These are phyloP conservation scores for Oryctes rhinoceros DNA, from an alignment of 1,140 invertebrate genomes.

Conservation along the genomic window DNA sequence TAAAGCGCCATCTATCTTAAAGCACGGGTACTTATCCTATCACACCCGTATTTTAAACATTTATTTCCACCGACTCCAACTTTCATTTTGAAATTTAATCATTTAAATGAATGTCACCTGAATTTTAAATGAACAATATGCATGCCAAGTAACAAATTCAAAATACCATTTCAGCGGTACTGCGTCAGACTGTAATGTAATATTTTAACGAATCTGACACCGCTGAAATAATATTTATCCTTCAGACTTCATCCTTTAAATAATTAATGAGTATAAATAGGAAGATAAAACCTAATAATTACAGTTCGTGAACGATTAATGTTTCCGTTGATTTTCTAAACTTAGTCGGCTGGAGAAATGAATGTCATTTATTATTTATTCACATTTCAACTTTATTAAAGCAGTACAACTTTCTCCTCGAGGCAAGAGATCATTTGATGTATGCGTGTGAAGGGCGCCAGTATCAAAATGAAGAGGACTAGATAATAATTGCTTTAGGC, in stretches of 20 bases:
- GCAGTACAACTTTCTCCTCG: background rate
- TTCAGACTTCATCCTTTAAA: background rate
- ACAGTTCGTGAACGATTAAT: background rate
- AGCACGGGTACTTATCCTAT: no score
- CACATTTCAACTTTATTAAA: background rate
- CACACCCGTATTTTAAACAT: no score
- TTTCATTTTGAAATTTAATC: no score
- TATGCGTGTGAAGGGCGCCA: background rate
- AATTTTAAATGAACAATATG: no score
- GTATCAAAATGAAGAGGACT: background rate
- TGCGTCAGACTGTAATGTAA: background rate
- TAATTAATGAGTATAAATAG: background rate
- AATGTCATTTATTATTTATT: constrained; percentile 7
- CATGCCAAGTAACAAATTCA: no score
- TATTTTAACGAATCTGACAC: background rate
- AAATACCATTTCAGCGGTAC: no score
- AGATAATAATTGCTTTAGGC: constrained; percentile 4
- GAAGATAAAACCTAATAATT: constrained; percentile 5
- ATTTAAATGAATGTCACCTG: no score
- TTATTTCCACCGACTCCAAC: no score
- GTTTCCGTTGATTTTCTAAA: background rate
- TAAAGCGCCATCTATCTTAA: no score
- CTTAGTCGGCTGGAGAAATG: no score
- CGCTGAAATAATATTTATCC: background rate
- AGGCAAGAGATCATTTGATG: background rate